Conservation (phyloP, 1,140 invertebrate species). For the Ostrea edulis region DNA sequence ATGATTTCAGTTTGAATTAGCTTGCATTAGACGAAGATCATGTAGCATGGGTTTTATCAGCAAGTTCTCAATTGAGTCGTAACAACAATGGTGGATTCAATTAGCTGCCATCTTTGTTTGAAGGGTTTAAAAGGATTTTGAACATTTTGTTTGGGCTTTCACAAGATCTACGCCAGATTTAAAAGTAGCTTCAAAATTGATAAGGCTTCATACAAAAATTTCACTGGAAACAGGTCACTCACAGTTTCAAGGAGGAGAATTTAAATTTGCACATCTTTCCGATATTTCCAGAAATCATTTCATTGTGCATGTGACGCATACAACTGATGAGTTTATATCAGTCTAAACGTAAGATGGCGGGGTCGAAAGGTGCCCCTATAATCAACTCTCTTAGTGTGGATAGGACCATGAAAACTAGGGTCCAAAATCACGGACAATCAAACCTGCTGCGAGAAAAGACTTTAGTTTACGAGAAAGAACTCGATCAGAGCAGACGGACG, state of each 20-base stretch:
- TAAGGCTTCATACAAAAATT: background rate
- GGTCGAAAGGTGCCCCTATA: background rate
- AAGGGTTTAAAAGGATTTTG: conserved; percentile 3
- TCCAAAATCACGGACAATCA: conserved; percentile 8
- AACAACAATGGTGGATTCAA: background rate
- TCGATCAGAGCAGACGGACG: background rate
- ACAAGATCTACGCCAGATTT: background rate
- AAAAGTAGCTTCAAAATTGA: background rate
- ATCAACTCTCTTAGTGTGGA: background rate
- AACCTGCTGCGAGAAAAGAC: conserved; percentile 7
- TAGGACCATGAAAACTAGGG: conserved; percentile 11
- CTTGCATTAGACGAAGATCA: background rate
- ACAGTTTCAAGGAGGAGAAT: background rate
- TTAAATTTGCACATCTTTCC: background rate
- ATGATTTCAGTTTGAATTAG: too few species aligned
- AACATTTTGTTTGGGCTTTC: background rate
- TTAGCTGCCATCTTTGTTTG: conserved; percentile 26
- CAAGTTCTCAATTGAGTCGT: background rate
- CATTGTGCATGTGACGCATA: background rate
- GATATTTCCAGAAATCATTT: background rate
- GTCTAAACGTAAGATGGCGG: background rate
- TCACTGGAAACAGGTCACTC: background rate
- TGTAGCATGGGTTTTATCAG: background rate
- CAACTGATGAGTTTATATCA: background rate
- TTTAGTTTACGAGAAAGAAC: background rate